Evolutionary conservation across 1,140 invertebrate genomes (phyloP).

Genomic region (Bicyclus anynana): DNA sequence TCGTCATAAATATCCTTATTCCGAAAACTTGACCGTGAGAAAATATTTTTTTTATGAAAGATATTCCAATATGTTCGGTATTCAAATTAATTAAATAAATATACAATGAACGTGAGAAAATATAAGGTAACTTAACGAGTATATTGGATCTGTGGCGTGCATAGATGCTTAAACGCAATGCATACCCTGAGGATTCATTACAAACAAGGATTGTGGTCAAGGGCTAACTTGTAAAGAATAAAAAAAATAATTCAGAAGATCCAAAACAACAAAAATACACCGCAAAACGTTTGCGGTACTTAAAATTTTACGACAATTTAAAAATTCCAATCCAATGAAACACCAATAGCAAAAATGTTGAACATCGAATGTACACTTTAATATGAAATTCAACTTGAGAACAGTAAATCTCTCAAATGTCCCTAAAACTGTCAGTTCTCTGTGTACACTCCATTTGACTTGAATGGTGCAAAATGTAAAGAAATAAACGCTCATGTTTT

Average conservation of each 20-base stretch:
- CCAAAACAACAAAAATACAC: neutral
- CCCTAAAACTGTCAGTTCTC: conserved; percentile 11
- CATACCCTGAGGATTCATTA: too few species aligned
- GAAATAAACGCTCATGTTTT: neutral
- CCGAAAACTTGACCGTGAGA: neutral
- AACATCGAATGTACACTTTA: conserved; percentile 2
- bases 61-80: neutral
- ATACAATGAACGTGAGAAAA: neutral
- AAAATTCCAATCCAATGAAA: neutral
- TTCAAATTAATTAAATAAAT: neutral
- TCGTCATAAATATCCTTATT: conserved; percentile 6
- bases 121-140: neutral
- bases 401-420: conserved; percentile 17
- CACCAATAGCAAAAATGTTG: neutral
- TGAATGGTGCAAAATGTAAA: conserved; percentile 4
- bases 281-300: neutral
- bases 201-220: too few species aligned
- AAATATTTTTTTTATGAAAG: neutral
- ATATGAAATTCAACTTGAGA: conserved; percentile 1
- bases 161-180: too few species aligned
- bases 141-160: too few species aligned
- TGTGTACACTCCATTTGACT: neutral
- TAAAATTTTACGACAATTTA: conserved; percentile 5
- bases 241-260: too few species aligned
- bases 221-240: too few species aligned